Conservation (phyloP, 2,113 vertebrate genomes). For the Tragulus kanchil region DNA sequence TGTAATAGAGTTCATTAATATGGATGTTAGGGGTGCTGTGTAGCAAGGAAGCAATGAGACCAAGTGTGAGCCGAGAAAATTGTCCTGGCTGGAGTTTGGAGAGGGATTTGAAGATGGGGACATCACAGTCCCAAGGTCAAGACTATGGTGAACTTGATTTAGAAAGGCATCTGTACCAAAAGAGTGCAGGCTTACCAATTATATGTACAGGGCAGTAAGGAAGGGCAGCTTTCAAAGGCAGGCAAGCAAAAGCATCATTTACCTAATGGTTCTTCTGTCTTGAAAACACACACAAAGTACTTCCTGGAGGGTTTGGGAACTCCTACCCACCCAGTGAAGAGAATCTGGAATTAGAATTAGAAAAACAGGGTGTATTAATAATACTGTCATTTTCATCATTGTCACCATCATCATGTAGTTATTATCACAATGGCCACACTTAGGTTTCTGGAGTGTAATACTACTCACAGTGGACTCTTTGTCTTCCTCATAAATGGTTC, state of each 20-base stretch:
- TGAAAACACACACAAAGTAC: neutral
- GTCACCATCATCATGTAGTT: neutral
- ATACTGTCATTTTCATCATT: neutral
- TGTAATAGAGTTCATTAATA: neutral
- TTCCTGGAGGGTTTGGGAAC: neutral
- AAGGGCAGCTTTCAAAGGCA: conserved; percentile 7
- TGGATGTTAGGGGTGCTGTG: neutral
- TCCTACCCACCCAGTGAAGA: neutral
- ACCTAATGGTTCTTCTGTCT: neutral
- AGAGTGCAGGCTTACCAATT: neutral
- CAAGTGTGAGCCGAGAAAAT: conserved; percentile 29
- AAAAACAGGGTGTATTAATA: neutral
- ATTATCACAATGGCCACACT: neutral
- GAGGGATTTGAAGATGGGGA: neutral
- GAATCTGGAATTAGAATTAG: neutral
- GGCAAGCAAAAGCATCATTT: neutral
- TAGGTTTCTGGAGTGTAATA: neutral
- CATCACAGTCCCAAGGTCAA: neutral
- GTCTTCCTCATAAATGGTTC: conserved; percentile 3
- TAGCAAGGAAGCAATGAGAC: neutral
- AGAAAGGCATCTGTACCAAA: neutral
- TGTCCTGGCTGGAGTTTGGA: neutral
- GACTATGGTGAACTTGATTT: neutral
- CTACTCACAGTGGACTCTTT: neutral
- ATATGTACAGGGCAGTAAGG: neutral